Evolutionary conservation across 2,797 vertebrate species (phyloP).

Genomic region (Cacajao melanocephalus): DNA sequence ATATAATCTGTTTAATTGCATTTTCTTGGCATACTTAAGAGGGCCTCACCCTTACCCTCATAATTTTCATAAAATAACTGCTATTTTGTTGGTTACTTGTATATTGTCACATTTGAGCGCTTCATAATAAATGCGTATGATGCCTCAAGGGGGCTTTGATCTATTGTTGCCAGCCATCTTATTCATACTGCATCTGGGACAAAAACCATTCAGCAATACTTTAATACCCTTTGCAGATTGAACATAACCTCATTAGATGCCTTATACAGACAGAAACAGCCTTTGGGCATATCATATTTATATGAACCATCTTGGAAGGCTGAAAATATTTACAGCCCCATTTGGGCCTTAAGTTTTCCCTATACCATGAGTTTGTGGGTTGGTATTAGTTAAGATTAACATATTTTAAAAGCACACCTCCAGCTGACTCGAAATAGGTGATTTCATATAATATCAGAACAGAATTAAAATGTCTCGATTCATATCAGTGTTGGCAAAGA

Average conservation of each 20-base stretch:
- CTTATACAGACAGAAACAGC: background rate
- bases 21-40: conserved; percentile 23
- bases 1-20: conserved; percentile 12
- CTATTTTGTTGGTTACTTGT: conserved; percentile 40
- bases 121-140: conserved; percentile 28
- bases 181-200: conserved; percentile 14
- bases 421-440: background rate
- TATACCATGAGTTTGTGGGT: background rate
- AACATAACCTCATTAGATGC: conserved; percentile 44
- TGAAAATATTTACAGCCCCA: conserved; percentile 39
- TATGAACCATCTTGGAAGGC: conserved; percentile 22
- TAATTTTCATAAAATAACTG: conserved; percentile 48
- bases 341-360: background rate
- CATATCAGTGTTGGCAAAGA: background rate
- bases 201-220: conserved; percentile 4
- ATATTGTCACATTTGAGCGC: background rate
- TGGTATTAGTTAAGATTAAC: background rate
- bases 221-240: conserved; percentile 47
- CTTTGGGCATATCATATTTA: background rate
- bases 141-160: conserved; percentile 31
- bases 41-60: background rate
- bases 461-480: background rate
- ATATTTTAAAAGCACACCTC: conserved; percentile 5
- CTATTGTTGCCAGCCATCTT: conserved; percentile 4
- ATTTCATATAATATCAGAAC: background rate